A percentile compares a stretch with the other conserved stretches of the same genome.
These are phyloP conservation scores for Archips crataeganus DNA, from an alignment of 2,888 invertebrate genomes.

Conservation along the genomic window DNA sequence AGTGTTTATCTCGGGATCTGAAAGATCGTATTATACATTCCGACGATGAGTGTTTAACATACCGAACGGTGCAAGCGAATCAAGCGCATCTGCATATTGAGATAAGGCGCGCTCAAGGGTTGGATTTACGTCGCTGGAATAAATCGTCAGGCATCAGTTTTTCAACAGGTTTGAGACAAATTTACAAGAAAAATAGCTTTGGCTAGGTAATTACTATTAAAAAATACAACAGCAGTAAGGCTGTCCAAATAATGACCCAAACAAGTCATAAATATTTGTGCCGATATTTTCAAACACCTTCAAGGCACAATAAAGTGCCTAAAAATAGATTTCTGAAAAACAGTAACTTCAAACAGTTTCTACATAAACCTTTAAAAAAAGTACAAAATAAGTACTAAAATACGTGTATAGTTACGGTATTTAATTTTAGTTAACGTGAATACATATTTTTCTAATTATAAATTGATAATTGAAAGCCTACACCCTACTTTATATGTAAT, in stretches of 20 bases:
- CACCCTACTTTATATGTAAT: conserved; percentile 39
- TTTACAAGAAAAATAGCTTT: background rate
- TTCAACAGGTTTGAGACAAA: conserved; percentile 4
- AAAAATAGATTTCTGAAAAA: too few relatives aligned
- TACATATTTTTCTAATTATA: conserved; percentile 1
- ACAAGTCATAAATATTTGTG: too few relatives aligned
- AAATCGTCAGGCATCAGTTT: conserved; percentile 47
- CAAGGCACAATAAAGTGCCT: too few relatives aligned
- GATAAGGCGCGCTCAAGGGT: conserved; percentile 55
- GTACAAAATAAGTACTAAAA: background rate
- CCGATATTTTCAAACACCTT: too few relatives aligned
- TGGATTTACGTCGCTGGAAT: conserved; percentile 56
- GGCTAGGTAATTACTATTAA: background rate
- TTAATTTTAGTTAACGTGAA: background rate
- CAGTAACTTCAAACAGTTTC: background rate
- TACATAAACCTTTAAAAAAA: background rate
- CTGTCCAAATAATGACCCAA: too few relatives aligned
- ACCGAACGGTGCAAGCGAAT: conserved; percentile 60
- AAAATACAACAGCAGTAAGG: background rate
- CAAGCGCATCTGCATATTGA: conserved; percentile 66
- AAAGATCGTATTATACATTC: conserved; percentile 72
- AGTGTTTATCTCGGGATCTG: conserved; percentile 73
- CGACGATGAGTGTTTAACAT: conserved; percentile 67
- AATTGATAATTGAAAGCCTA: conserved; percentile 29
- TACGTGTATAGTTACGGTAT: background rate